Evolutionary conservation across 2,888 invertebrate genomes (phyloP).

Genomic region (Oasisia sp.): DNA sequence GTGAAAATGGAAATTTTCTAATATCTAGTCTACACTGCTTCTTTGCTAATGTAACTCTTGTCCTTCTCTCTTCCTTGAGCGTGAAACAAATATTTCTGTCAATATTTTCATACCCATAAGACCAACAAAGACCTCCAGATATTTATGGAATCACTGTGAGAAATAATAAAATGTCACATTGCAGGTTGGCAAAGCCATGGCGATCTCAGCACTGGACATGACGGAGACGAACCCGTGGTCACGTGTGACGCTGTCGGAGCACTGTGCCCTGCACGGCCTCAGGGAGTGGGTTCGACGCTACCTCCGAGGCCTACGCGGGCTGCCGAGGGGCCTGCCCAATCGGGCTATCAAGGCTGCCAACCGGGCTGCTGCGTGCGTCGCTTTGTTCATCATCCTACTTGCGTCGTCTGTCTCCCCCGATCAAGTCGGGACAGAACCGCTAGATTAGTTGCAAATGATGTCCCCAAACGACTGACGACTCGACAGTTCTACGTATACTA

Average conservation of each 20-base stretch:
- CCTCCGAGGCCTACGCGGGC: slow-evolving; percentile 54
- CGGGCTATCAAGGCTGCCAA: slow-evolving; percentile 19
- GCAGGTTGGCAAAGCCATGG: slow-evolving; percentile 84
- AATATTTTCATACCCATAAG: too few relatives aligned
- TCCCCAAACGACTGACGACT: background rate
- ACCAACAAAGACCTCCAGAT: background rate
- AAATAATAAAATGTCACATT: background rate
- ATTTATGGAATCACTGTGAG: background rate
- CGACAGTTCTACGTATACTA: background rate
- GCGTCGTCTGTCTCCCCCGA: background rate
- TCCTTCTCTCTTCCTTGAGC: too few relatives aligned
- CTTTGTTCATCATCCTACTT: background rate
- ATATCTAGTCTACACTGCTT: too few relatives aligned
- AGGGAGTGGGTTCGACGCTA: slow-evolving; percentile 59
- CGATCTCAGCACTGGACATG: slow-evolving; percentile 85
- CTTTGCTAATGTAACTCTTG: too few relatives aligned
- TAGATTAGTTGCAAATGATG: background rate
- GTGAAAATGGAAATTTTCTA: too few relatives aligned
- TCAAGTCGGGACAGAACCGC: background rate
- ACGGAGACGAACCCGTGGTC: slow-evolving; percentile 84
- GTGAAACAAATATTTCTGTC: too few relatives aligned
- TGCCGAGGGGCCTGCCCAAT: slow-evolving; percentile 31
- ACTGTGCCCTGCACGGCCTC: slow-evolving; percentile 55
- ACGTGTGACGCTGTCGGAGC: slow-evolving; percentile 79
- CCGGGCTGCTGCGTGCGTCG: slow-evolving; percentile 26